Conservation (phyloP, 2,113 vertebrate species). For the Labrus mixtus region DNA sequence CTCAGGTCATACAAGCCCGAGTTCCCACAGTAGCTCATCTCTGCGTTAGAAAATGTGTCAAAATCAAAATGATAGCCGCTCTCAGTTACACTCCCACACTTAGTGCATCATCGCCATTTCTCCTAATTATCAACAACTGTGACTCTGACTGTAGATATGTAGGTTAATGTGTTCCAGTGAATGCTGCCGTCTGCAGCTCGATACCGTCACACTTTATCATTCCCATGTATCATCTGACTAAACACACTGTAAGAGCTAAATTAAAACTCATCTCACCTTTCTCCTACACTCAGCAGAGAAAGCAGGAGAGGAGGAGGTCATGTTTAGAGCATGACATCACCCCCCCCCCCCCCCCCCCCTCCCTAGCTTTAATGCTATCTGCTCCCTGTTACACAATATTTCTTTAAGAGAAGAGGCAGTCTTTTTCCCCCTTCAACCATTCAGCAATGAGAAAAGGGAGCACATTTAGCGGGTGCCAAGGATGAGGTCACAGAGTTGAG, state of each 20-base stretch:
- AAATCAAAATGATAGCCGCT: conserved; percentile 3
- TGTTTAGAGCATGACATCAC: conserved; percentile 82
- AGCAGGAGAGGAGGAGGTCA: conserved; percentile 67
- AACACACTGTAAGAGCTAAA: conserved; percentile 73
- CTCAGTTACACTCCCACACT: conserved; percentile 7
- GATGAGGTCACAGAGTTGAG: conserved; percentile 88
- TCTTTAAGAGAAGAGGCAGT: conserved; percentile 77
- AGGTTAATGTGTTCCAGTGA: conserved; percentile 49
- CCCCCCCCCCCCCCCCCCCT: conserved; percentile 31
- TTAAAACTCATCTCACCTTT: conserved; percentile 79
- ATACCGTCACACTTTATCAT: conserved; percentile 75
- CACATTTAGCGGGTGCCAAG: conserved; percentile 87
- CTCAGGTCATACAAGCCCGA: neutral
- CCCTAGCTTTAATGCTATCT: conserved; percentile 69
- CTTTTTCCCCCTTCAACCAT: conserved; percentile 53
- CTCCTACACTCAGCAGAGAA: conserved; percentile 67
- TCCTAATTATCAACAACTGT: conserved; percentile 21
- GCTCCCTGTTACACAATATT: conserved; percentile 77
- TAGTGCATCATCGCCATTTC: conserved; percentile 13
- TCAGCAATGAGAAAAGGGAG: conserved; percentile 64
- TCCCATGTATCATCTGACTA: conserved; percentile 70
- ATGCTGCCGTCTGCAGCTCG: conserved; percentile 54
- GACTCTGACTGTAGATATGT: conserved; percentile 26
- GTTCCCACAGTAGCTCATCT: neutral
- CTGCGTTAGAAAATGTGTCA: neutral